phyloP scores from a whole-genome alignment of 2,888 invertebrate genomes.

The Drosophila pseudotalamancana region DNA sequence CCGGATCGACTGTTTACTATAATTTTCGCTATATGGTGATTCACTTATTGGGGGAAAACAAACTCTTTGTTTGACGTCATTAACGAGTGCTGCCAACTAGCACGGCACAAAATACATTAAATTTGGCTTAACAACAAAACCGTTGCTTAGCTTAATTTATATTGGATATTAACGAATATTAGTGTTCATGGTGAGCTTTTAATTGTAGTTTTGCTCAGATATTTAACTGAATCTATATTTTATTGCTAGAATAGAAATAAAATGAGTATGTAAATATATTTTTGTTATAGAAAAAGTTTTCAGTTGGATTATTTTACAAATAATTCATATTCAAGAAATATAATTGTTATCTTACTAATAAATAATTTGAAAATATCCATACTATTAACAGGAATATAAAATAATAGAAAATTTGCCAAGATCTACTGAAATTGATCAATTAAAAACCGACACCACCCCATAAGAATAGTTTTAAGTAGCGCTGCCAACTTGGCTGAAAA shows the following conservation, averaged over 20 bases:
- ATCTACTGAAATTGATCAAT: constrained; percentile 6
- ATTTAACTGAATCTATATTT: too few relatives aligned
- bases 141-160: neutral
- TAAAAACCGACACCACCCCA: neutral
- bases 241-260: neutral
- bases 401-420: neutral
- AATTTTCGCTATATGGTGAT: constrained; percentile 43
- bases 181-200: neutral
- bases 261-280: too few relatives aligned
- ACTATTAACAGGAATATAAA: too few relatives aligned
- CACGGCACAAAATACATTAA: neutral
- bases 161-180: neutral
- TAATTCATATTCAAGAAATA: neutral
- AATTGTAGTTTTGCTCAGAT: too few relatives aligned
- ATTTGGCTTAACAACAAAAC: neutral
- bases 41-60: constrained; percentile 61
- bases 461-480: neutral
- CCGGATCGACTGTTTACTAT: constrained; percentile 15
- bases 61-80: constrained; percentile 62
- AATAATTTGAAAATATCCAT: neutral
- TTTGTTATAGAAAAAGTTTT: too few relatives aligned
- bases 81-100: constrained; percentile 27
- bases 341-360: too few relatives aligned
- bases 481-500: constrained; percentile 28
- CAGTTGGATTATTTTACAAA: neutral